These are phyloP conservation scores for Sarcophaga carnaria DNA, from an alignment of 2,888 invertebrate genomes.

Conservation along the genomic window DNA sequence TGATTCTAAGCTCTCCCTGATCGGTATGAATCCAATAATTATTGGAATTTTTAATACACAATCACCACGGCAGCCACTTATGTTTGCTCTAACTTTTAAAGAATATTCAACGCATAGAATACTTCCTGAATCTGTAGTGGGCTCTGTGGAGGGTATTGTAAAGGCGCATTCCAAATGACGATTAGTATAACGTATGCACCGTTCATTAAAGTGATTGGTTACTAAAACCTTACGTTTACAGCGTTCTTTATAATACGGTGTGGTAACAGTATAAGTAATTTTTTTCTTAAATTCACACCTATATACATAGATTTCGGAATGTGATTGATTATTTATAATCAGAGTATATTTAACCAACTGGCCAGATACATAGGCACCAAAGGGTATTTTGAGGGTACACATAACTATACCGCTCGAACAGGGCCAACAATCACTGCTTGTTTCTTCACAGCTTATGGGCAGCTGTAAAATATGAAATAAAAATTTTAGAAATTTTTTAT, in stretches of 20 bases:
- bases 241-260: conserved; percentile 68
- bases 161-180: conserved; percentile 65
- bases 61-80: conserved; percentile 62
- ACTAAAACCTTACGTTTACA: conserved; percentile 49
- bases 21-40: conserved; percentile 73
- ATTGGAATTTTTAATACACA: conserved; percentile 67
- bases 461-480: conserved; percentile 55
- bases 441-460: conserved; percentile 66
- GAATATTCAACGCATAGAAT: conserved; percentile 69
- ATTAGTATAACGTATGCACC: conserved; percentile 65
- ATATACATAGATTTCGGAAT: conserved; percentile 59
- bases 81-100: conserved; percentile 57
- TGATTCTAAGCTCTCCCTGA: conserved; percentile 64
- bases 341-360: conserved; percentile 71
- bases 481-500: neutral
- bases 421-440: conserved; percentile 71
- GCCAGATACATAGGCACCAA: conserved; percentile 73
- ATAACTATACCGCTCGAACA: conserved; percentile 71
- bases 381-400: conserved; percentile 71
- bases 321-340: conserved; percentile 72
- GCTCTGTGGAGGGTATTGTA: conserved; percentile 68
- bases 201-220: conserved; percentile 1
- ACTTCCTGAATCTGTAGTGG: conserved; percentile 45
- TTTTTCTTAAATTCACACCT: conserved; percentile 66
- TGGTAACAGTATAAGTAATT: conserved; percentile 69